A percentile compares a stretch with the other conserved stretches of the same genome.
phyloP scores from a whole-genome alignment of 2,113 vertebrate genomes.

The Garra rufa region DNA sequence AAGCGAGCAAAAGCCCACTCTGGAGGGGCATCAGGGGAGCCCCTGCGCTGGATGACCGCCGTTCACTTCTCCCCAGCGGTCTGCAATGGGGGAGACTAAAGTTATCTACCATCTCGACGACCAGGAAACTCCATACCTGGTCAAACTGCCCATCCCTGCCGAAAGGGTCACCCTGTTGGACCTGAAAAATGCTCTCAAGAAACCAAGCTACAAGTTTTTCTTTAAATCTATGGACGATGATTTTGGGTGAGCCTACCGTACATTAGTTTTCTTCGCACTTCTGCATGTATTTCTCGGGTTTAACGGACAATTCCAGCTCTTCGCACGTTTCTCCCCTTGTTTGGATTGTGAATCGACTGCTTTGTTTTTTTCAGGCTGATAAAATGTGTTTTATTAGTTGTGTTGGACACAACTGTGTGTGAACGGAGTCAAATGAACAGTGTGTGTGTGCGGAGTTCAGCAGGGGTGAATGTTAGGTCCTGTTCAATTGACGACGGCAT shows the following conservation, averaged over 20 bases:
- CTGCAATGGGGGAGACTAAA: slow-evolving; percentile 93
- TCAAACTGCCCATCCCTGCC: slow-evolving; percentile 90
- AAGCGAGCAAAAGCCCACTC: slow-evolving; percentile 33
- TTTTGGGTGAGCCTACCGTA: slow-evolving; percentile 84
- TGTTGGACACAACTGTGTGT: neutral
- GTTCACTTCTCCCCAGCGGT: slow-evolving; percentile 69
- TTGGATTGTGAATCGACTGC: neutral
- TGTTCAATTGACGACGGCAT: slow-evolving; percentile 40
- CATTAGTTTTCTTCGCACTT: slow-evolving; percentile 22
- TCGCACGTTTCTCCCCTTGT: slow-evolving; percentile 1
- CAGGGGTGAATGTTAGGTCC: slow-evolving; percentile 30
- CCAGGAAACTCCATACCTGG: slow-evolving; percentile 96
- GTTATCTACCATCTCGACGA: slow-evolving; percentile 99
- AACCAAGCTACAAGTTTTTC: slow-evolving; percentile 97
- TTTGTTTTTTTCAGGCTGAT: neutral
- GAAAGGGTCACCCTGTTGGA: slow-evolving; percentile 93
- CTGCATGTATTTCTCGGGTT: neutral
- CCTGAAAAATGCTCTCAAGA: slow-evolving; percentile 95
- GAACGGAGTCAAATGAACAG: neutral
- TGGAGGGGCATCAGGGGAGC: slow-evolving; percentile 40
- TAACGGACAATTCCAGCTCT: neutral
- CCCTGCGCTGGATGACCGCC: slow-evolving; percentile 77
- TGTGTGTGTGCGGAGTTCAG: slow-evolving; percentile 24
- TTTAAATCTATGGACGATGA: slow-evolving; percentile 99
- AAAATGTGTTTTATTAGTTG: neutral